Conservation (phyloP, 2,888 invertebrate species). For the Helicoverpa assulta region DNA sequence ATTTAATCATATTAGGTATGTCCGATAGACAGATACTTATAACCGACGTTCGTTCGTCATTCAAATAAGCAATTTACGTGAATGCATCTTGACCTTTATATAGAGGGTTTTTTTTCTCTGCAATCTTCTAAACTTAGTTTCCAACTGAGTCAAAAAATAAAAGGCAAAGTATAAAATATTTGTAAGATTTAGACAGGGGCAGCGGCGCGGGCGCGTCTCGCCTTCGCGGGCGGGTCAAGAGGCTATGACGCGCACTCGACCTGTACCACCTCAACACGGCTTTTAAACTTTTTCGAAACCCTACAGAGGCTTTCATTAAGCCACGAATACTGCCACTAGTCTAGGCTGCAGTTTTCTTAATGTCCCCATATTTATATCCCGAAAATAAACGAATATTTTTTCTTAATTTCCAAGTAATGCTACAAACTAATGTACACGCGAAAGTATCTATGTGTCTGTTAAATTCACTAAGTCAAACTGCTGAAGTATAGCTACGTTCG, state of each 20-base stretch:
- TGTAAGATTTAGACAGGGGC: slow-evolving; percentile 61
- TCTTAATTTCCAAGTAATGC: no score
- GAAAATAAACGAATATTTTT: slow-evolving; percentile 17
- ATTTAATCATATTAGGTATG: no score
- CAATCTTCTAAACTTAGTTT: background rate
- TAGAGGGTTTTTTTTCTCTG: no score
- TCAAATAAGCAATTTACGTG: no score
- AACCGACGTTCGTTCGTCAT: no score
- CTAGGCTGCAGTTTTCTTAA: slow-evolving; percentile 68
- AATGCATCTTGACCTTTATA: no score
- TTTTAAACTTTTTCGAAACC: slow-evolving; percentile 85
- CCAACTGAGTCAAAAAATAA: slow-evolving; percentile 7
- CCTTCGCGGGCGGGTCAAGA: slow-evolving; percentile 79
- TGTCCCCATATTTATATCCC: slow-evolving; percentile 59
- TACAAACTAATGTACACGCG: no score
- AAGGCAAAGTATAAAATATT: slow-evolving; percentile 49
- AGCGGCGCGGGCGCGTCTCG: slow-evolving; percentile 51
- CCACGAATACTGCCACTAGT: slow-evolving; percentile 72
- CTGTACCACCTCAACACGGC: slow-evolving; percentile 77
- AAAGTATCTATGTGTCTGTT: no score
- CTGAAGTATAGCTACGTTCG: no score
- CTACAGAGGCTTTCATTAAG: slow-evolving; percentile 83
- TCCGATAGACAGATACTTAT: no score
- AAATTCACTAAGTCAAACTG: no score
- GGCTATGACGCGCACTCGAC: slow-evolving; percentile 84